These are phyloP conservation scores for Scatophagus argus DNA, from an alignment of 2,113 vertebrate species.

Conservation along the genomic window DNA sequence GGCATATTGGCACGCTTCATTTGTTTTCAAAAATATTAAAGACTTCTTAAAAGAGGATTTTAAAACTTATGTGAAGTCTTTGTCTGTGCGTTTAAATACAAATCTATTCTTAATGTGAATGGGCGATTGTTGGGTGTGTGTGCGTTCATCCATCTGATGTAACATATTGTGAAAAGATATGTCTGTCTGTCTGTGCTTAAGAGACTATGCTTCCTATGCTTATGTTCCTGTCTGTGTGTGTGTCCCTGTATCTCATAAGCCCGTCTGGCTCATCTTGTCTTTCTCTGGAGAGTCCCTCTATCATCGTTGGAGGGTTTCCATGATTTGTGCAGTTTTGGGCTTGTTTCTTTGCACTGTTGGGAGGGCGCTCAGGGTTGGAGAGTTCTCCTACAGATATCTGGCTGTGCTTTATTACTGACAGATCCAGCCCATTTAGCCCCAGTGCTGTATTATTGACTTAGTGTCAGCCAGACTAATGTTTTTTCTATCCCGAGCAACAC, in stretches of 20 bases:
- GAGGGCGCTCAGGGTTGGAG: slow-evolving; percentile 47
- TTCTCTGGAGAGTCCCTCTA: slow-evolving; percentile 34
- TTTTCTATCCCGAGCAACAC: slow-evolving; percentile 24
- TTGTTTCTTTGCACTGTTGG: slow-evolving; percentile 24
- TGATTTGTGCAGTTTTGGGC: slow-evolving; percentile 51
- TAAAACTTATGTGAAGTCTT: not conserved
- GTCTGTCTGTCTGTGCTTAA: slow-evolving; percentile 17
- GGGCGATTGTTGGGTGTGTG: not conserved
- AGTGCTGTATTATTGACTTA: slow-evolving; percentile 54
- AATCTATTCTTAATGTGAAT: not conserved
- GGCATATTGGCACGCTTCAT: not conserved
- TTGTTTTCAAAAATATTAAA: not conserved
- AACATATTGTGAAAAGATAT: slow-evolving; percentile 13
- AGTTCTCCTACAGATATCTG: slow-evolving; percentile 62
- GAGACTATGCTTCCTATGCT: slow-evolving; percentile 4
- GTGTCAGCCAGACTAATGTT: slow-evolving; percentile 59
- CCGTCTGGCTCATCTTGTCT: slow-evolving; percentile 30
- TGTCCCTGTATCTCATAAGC: slow-evolving; percentile 12
- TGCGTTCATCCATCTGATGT: not conserved
- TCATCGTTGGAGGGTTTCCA: slow-evolving; percentile 64
- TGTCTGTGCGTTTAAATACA: not conserved
- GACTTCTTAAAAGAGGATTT: not conserved
- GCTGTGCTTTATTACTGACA: slow-evolving; percentile 55
- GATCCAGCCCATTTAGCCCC: slow-evolving; percentile 56
- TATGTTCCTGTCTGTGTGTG: slow-evolving; percentile 12